Evolutionary conservation across 2,888 invertebrate species (phyloP).

Genomic region (Yponomeuta plumbellus): DNA sequence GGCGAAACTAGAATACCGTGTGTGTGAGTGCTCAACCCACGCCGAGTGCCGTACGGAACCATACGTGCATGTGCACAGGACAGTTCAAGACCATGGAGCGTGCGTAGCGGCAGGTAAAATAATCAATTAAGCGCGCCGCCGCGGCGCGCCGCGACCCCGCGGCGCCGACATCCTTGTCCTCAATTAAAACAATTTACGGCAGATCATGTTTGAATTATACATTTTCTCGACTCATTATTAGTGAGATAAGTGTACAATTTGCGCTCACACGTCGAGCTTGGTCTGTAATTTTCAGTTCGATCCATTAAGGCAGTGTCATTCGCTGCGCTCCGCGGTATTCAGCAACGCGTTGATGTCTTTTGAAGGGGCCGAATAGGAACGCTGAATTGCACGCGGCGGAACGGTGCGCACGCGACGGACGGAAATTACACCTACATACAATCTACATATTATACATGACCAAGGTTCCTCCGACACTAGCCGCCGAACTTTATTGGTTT

Average conservation of each 20-base stretch:
- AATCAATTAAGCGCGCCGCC: slow-evolving; percentile 29
- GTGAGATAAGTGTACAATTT: slow-evolving; percentile 23
- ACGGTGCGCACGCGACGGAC: neutral
- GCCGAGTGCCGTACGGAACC: neutral
- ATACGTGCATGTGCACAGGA: neutral
- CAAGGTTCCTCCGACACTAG: slow-evolving; percentile 3
- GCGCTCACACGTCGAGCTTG: slow-evolving; percentile 9
- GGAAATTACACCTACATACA: slow-evolving; percentile 4
- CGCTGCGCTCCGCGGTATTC: neutral
- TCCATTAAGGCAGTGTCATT: neutral
- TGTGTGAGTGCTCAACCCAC: neutral
- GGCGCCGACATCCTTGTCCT: slow-evolving; percentile 66
- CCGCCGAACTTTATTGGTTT: neutral
- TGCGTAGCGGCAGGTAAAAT: slow-evolving; percentile 40
- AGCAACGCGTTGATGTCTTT: slow-evolving; percentile 24
- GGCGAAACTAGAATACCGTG: slow-evolving; percentile 8
- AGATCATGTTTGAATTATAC: slow-evolving; percentile 56
- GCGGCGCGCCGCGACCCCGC: slow-evolving; percentile 35
- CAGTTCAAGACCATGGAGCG: slow-evolving; percentile 1
- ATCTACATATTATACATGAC: too few species aligned
- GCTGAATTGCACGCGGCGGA: too few species aligned
- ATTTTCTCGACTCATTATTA: slow-evolving; percentile 31
- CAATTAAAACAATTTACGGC: slow-evolving; percentile 66
- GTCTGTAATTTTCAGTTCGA: slow-evolving; percentile 5
- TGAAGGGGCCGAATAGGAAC: slow-evolving; percentile 13